These are phyloP conservation scores for Phymanthus crucifer DNA, from an alignment of 92 coral and sea anemone species.

Conservation along the genomic window DNA sequence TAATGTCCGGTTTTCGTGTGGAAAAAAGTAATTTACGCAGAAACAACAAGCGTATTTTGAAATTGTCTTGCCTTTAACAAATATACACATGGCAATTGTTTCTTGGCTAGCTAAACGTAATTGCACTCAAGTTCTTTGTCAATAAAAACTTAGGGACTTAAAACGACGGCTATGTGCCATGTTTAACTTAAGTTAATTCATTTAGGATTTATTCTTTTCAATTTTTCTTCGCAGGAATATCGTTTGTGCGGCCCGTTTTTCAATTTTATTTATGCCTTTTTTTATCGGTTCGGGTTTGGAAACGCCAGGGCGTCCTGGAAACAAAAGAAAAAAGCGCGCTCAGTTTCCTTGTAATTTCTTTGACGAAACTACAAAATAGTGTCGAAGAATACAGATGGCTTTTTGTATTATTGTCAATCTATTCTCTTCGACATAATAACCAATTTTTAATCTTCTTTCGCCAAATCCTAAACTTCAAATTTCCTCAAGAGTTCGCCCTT, in stretches of 20 bases:
- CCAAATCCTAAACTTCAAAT: background rate
- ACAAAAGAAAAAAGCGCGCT: constrained; percentile 26
- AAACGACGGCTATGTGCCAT: background rate
- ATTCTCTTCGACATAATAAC: constrained; percentile 4
- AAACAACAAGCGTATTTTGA: background rate
- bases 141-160: background rate
- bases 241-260: background rate
- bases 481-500: background rate
- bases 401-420: background rate
- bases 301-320: constrained; percentile 16
- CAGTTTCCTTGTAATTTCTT: constrained; percentile 18
- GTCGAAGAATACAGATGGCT: constrained; percentile 18
- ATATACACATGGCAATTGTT: background rate
- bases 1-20: constrained; percentile 11
- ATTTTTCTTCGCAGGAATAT: background rate
- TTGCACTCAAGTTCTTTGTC: background rate
- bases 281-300: background rate
- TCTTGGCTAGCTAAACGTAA: background rate
- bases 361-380: constrained; percentile 18
- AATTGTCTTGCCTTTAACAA: background rate
- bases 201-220: background rate
- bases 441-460: background rate
- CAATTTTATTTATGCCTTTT: background rate
- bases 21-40: background rate
- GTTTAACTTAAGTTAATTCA: background rate